Base-by-base conservation (phyloP, 2,797 vertebrate species). In the Pangasius djambal region DNA sequence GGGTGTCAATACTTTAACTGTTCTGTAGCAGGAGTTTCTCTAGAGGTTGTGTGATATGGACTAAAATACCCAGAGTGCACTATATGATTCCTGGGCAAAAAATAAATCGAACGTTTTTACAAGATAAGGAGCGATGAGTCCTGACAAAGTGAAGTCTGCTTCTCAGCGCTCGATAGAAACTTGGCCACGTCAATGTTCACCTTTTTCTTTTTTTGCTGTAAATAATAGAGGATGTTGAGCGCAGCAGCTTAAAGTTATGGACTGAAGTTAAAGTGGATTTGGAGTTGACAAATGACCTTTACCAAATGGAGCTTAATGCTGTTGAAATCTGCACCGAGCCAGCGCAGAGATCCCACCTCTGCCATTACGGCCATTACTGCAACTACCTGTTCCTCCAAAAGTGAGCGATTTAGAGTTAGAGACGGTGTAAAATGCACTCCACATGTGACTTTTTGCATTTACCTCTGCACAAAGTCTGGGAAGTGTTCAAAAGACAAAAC, bases 251-350 rank as follows among this genome's bases (percentile, higher is more conserved):
- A 37, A 20, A 44, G 7, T 44, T 5, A 37, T 57, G n/a, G 55
- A 59, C 78, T 59, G 77, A 20, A 59, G 31, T 22, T 22, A 79
- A 79, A 57, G 77, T 57, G 52, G 48, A 55, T 34, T 31, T 6
- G n/a, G 48, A 79, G 57, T 31, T 55, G 77, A 79, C 34, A 79
- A 79, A 40, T 59, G 9, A 82, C 79, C 55, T 82, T 82, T 61
- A 82, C 22, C 18, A 61, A 82, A 82, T 82, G 57, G 57, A 82
- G 79, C 79, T 61, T 82, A 82, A 82, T 61, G 78, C 52, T 59
- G 59, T 34, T 18, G 34, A 63, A 44, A 81, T 12, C 15, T 1
- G 57, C 34, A 13, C 55, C 22, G 57, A 61, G 12, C 4, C 79
- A 2, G 55, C 22, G 4, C 57, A 10, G 34, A 63, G 22, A 63